Percentiles rank a stretch among this genome's conserved stretches.
phyloP scores from a whole-genome alignment of 2,113 vertebrate species.

The Actinemys pallida region DNA sequence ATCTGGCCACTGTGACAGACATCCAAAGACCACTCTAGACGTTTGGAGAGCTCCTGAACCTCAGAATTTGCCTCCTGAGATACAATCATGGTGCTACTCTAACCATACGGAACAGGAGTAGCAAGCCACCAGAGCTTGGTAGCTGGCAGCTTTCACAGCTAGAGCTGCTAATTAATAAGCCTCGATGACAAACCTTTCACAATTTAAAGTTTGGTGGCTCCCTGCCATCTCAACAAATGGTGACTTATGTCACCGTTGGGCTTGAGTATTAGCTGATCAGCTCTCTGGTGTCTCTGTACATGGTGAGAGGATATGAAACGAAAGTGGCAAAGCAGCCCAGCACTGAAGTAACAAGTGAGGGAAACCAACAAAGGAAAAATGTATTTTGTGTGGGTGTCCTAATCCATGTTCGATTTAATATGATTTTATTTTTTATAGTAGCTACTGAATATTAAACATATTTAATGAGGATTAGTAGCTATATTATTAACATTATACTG shows the following conservation, averaged over 20 bases:
- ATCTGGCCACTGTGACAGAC: background rate
- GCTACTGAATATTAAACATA: slow-evolving; percentile 5
- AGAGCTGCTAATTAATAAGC: background rate
- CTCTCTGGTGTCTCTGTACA: slow-evolving; percentile 21
- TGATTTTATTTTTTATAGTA: background rate
- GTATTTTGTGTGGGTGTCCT: background rate
- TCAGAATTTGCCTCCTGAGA: background rate
- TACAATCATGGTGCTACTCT: background rate
- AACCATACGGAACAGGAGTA: background rate
- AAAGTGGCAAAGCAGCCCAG: slow-evolving; percentile 35
- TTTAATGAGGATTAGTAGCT: slow-evolving; percentile 37
- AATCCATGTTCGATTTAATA: background rate
- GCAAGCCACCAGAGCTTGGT: background rate
- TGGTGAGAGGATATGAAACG: background rate
- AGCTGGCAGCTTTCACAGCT: background rate
- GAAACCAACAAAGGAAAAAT: background rate
- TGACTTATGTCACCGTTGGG: background rate
- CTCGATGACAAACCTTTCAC: background rate
- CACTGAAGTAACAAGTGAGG: background rate
- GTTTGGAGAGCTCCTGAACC: background rate
- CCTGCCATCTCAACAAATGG: background rate
- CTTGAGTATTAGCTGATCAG: background rate
- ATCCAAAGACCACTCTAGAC: background rate
- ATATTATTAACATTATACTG: background rate
- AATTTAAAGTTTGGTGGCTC: slow-evolving; percentile 21